Percentiles rank a stretch among this genome's conserved stretches.
Conservation (phyloP, 2,113 vertebrate genomes). For the Antechinus stuartii region DNA sequence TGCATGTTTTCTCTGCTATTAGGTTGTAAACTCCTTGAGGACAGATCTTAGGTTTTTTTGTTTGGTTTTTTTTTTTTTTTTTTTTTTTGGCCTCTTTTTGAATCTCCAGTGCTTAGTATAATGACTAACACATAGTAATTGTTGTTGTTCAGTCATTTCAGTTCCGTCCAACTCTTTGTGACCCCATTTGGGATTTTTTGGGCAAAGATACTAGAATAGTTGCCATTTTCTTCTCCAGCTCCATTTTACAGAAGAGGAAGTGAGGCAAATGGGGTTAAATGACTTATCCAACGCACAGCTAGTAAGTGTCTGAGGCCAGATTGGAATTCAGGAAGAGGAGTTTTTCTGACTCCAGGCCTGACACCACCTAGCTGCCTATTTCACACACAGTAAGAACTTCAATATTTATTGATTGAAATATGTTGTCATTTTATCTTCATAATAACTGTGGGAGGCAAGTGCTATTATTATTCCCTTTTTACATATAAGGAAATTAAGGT, state of each 20-base stretch:
- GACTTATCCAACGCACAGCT: neutral
- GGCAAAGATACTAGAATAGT: neutral
- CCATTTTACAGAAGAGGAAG: neutral
- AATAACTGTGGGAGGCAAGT: neutral
- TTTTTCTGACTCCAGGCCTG: neutral
- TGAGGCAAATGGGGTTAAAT: neutral
- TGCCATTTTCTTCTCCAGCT: neutral
- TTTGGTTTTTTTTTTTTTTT: too few species aligned
- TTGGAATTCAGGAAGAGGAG: neutral
- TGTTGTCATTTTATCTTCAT: neutral
- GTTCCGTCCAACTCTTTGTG: neutral
- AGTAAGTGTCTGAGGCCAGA: neutral
- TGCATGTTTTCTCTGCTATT: neutral
- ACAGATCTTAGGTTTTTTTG: neutral
- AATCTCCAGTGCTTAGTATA: neutral
- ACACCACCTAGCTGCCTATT: neutral
- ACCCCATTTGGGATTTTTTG: neutral
- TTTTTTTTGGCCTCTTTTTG: neutral
- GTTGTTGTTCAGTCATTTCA: neutral
- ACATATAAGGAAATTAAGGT: neutral
- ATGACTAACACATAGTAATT: neutral
- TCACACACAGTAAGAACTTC: neutral
- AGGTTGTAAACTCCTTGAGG: neutral
- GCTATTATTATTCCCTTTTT: neutral
- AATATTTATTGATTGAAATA: neutral